Base-by-base conservation (phyloP, 2,113 vertebrate species). In the Micronycteris hirsuta region DNA sequence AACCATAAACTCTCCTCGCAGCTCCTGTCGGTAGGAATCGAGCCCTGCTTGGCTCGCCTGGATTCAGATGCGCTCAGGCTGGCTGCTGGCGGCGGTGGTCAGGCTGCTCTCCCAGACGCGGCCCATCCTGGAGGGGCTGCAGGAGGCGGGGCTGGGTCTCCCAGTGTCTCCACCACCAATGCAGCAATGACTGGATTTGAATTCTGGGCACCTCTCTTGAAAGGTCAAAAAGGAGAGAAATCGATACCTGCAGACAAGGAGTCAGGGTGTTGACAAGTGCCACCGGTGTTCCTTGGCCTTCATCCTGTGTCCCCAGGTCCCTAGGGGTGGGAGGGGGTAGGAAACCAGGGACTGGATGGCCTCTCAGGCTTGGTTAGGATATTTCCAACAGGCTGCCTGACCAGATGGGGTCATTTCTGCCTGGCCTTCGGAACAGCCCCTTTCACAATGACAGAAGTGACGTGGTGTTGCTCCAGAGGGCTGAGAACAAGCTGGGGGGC, bases 1-100 rank as follows among this genome's bases (percentile, higher is more conserved):
- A 97, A 52, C 97, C 93, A 86, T 89, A 96, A 97, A 94, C 96
- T 93, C 76, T 61, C 92, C 91, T 89, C 36, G 43, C 61, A 73
- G 95, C 94, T 96, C 47, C n/a, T 86, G 94, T 52, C 82, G 33
- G 82, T 36, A 83, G 22, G 88, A 97, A 95, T 95, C 0, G 56
- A 97, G 92, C 94, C n/a, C 47, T 24, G 84, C 93, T 86, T 80
- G 5, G 56, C n/a, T 95, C 1, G n/a, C 94, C 65, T 16, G 0
- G 17, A 93, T 95, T 92, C 97, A 95, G 97, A 76, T 26, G 71
- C 0, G 3, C 0, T n/a, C n/a, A 6, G 86, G 36, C 78, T 36
- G 8, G 63, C 91, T 54, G 65, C 87, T 22, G 54, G 19, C 91
- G 83, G 5, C 83, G 73, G 6, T 7, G 5, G n/a, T 19, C 56